phyloP scores from a whole-genome alignment of 2,113 vertebrate genomes.

The Elgaria multicarinata region DNA sequence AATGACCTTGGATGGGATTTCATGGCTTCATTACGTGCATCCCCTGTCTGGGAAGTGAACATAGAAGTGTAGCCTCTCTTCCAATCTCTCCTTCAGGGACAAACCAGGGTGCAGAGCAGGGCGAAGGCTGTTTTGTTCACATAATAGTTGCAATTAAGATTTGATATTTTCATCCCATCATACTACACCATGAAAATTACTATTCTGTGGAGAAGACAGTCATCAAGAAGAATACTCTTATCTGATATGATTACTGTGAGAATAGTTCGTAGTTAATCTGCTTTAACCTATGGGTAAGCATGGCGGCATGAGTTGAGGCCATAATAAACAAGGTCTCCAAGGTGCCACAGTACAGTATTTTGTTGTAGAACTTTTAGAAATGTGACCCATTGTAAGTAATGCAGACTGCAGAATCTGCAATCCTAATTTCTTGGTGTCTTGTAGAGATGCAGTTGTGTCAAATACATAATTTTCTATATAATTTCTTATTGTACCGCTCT shows the following conservation, averaged over 20 bases:
- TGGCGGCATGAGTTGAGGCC: too few species aligned
- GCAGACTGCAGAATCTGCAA: too few species aligned
- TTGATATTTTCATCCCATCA: neutral
- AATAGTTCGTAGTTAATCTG: neutral
- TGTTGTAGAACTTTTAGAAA: neutral
- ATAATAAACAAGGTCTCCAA: neutral
- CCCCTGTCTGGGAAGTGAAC: neutral
- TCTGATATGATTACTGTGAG: neutral
- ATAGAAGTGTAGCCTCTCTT: neutral
- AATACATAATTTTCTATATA: neutral
- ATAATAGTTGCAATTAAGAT: neutral
- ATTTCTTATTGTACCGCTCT: neutral
- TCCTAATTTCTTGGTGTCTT: neutral
- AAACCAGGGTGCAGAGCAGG: neutral
- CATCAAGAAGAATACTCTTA: too few species aligned
- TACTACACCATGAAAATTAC: neutral
- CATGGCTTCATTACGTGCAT: neutral
- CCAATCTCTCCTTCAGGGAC: neutral
- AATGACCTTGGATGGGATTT: neutral
- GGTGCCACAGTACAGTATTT: neutral
- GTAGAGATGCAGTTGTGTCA: neutral
- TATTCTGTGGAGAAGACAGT: neutral
- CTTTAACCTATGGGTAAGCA: too few species aligned
- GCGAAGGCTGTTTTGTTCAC: neutral
- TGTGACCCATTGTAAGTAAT: neutral